Base-by-base conservation (phyloP, 53 echinoderm and acorn worm genomes). In the Astropecten irregularis region DNA sequence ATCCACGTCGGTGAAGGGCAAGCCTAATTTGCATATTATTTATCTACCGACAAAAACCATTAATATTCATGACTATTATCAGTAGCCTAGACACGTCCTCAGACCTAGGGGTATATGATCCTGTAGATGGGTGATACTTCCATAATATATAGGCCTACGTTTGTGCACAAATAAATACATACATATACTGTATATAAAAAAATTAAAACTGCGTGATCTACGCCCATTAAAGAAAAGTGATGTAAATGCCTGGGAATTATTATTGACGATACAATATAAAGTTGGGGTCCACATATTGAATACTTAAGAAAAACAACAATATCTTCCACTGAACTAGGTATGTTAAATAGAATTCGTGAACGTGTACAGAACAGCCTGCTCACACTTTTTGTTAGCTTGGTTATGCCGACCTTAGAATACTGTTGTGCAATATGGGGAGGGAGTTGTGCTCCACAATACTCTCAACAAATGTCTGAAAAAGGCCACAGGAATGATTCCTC, bases 231-330 rank as follows among this genome's bases (percentile, higher is more conserved):
- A 3, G 35, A 1, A 3, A 64, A 64, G 1, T 34, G 14, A 3
- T 64, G 64, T 64, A 35, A 35, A 64, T 64, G 64, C 37, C 27
- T 64, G 0, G 64, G 64, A 35, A 36, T 64, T 35, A 33, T 64
- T 34, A 35, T 33, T 14, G 64, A 64, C 2, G 64, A 64, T 0
- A 64, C 64, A 35, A 10, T 64, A n/a, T n/a, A n/a, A 64, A 64
- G 64, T 64, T 64, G 37, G 35, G n/a, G 35, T 1, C 64, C 3
- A 64, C 4, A 3, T 13, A 3, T 35, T 33, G 64, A 64, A 64
- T 35, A 64, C 18, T 0, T 53, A 53, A 53, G 21, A 20, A 53
- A 53, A 53, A 53, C 53, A 53, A 18, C 16, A 4, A 16, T n/a
- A n/a, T n/a, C n/a, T n/a, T n/a, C 64, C 2, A 11, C 64, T 34